Conservation (phyloP, 1,140 invertebrate genomes). For the Ips nitidus region DNA sequence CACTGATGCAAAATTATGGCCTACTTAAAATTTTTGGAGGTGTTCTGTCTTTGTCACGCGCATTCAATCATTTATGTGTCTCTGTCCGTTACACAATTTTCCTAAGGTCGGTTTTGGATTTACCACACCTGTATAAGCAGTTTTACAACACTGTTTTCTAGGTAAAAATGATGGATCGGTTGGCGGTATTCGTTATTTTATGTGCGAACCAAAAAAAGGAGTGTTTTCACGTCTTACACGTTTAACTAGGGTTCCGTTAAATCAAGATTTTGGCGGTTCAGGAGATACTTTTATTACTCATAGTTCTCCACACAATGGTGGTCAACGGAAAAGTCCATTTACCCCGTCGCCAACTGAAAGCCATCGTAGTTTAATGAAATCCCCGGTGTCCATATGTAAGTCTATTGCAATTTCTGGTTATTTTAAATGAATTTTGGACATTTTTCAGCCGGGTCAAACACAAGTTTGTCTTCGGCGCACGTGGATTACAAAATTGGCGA, state of each 20-base stretch:
- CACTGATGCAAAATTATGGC: too few relatives aligned
- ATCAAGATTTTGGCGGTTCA: constrained; percentile 51
- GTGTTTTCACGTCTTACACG: constrained; percentile 91
- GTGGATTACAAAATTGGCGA: constrained; percentile 79
- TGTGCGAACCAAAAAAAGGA: constrained; percentile 90
- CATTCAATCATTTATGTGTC: too few relatives aligned
- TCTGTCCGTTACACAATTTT: neutral
- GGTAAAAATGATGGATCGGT: constrained; percentile 98
- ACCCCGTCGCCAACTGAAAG: constrained; percentile 56
- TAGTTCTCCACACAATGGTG: constrained; percentile 39
- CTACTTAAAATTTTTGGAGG: too few relatives aligned
- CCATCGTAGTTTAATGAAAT: constrained; percentile 52
- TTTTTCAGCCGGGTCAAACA: constrained; percentile 64
- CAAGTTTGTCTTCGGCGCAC: constrained; percentile 56
- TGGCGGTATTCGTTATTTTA: constrained; percentile 87
- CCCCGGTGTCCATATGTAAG: constrained; percentile 53
- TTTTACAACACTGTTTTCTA: constrained; percentile 47
- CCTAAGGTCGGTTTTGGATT: neutral
- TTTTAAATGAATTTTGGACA: neutral
- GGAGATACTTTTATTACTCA: constrained; percentile 35
- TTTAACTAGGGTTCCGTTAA: constrained; percentile 73
- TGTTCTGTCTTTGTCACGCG: too few relatives aligned
- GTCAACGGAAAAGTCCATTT: constrained; percentile 46
- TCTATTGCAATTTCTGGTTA: neutral
- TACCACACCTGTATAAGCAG: neutral